Conservation (phyloP, 2,797 vertebrate genomes). For the Gallirallus australis region DNA sequence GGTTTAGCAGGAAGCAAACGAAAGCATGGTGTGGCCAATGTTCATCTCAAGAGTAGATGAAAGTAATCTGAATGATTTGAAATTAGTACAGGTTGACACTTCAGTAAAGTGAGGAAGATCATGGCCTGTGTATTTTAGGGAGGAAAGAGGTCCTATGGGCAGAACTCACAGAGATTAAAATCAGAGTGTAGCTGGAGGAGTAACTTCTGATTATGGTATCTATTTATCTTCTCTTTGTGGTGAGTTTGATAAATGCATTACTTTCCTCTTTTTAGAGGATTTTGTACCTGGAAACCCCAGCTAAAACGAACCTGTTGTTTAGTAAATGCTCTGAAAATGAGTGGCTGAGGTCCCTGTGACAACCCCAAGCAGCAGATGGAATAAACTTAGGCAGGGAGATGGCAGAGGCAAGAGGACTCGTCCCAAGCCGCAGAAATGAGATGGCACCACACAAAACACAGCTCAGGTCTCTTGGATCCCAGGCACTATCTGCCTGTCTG, state of each 20-base stretch:
- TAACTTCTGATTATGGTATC: background rate
- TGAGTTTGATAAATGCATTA: background rate
- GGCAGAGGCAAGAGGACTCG: background rate
- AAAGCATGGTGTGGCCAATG: background rate
- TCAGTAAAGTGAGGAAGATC: background rate
- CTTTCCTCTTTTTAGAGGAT: background rate
- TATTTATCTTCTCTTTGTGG: background rate
- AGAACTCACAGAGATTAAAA: background rate
- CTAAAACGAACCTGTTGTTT: background rate
- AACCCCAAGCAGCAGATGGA: background rate
- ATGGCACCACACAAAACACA: background rate
- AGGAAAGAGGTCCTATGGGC: background rate
- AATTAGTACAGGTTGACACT: background rate
- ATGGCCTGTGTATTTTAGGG: background rate
- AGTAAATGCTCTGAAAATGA: background rate
- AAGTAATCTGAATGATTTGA: background rate
- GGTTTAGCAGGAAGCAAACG: background rate
- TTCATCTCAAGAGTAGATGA: background rate
- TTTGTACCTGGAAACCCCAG: background rate
- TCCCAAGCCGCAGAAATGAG: background rate
- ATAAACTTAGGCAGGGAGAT: background rate
- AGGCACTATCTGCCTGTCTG: background rate
- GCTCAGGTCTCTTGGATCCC: background rate
- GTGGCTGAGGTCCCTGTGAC: background rate
- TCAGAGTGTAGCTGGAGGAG: background rate